phyloP scores from a whole-genome alignment of 2,113 vertebrate species.

The Thryonomys swinderianus region DNA sequence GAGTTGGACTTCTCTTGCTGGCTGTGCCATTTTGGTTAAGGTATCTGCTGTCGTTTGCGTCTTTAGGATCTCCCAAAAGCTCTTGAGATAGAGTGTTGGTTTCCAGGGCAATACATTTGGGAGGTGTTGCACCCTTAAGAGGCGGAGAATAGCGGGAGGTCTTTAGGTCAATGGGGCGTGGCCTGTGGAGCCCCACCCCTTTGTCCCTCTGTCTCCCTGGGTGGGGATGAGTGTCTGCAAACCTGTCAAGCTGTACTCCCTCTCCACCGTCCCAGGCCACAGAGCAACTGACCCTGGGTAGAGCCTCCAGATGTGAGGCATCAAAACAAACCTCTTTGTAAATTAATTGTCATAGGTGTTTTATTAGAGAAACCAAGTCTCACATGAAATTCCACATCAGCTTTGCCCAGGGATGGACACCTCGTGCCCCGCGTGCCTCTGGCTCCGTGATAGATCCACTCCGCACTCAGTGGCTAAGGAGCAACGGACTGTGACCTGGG shows the following conservation, averaged over 20 bases:
- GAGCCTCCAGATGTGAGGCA: neutral
- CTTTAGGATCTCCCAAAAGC: neutral
- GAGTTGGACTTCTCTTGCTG: neutral
- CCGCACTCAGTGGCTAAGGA: neutral
- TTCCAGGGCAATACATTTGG: neutral
- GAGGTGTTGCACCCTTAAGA: neutral
- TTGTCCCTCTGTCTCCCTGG: neutral
- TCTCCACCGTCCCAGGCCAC: neutral
- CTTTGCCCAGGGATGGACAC: neutral
- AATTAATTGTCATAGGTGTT: neutral
- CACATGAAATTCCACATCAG: neutral
- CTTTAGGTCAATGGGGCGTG: neutral
- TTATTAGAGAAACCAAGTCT: neutral
- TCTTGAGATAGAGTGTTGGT: neutral
- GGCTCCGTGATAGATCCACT: neutral
- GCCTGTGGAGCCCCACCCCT: neutral
- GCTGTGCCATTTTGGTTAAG: neutral
- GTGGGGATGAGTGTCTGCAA: neutral
- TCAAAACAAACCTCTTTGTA: neutral
- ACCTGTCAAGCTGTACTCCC: neutral
- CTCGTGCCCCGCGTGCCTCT: neutral
- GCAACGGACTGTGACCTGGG: no score
- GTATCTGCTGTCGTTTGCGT: neutral
- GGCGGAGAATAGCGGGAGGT: neutral
- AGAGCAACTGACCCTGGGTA: neutral